These are phyloP conservation scores for Macrobrachium rosenbergii DNA, from an alignment of 1,140 invertebrate genomes.

Conservation along the genomic window DNA sequence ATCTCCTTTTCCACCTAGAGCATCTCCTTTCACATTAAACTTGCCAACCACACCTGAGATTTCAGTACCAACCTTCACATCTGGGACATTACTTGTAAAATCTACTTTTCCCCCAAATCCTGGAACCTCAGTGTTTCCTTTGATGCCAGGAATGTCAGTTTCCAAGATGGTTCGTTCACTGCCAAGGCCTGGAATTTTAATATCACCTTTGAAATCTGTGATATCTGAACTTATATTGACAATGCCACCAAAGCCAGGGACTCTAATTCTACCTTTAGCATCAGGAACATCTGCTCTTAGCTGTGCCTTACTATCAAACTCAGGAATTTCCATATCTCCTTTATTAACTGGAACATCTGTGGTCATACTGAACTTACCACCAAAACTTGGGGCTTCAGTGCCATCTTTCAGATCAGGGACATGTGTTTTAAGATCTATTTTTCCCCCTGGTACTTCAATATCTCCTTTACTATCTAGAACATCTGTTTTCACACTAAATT, in stretches of 20 bases:
- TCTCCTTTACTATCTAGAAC: neutral
- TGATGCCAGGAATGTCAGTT: too few species aligned
- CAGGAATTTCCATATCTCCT: constrained; percentile 17
- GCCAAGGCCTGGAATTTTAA: too few species aligned
- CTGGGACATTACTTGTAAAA: neutral
- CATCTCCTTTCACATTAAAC: neutral
- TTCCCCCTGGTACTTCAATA: too few species aligned
- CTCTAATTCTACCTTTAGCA: constrained; percentile 2
- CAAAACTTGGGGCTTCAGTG: neutral
- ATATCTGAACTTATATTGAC: neutral
- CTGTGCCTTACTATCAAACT: neutral
- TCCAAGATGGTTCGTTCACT: too few species aligned
- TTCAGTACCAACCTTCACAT: neutral
- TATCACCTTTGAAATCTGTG: too few species aligned
- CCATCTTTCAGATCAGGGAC: too few species aligned
- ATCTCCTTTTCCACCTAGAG: neutral
- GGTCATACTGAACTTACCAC: neutral
- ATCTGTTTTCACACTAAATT: neutral
- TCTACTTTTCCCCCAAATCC: neutral
- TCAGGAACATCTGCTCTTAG: neutral
- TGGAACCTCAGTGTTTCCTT: neutral
- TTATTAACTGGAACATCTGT: constrained; percentile 14
- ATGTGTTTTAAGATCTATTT: too few species aligned
- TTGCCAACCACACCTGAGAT: neutral
- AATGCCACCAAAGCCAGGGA: neutral